phyloP scores from a whole-genome alignment of 1,140 invertebrate species.

The Monomorium pharaonis region DNA sequence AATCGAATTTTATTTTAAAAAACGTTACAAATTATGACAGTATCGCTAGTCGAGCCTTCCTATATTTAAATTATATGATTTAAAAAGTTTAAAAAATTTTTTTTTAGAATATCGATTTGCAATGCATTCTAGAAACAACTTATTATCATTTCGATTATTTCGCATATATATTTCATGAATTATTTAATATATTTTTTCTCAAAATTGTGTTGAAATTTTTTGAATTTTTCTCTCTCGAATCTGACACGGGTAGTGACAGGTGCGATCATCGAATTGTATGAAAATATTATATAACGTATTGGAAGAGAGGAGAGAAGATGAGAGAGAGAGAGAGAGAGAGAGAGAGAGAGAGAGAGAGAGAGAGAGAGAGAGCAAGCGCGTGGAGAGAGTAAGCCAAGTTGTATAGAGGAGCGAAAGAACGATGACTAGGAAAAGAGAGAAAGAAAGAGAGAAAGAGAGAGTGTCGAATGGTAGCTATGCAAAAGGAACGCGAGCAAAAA shows the following conservation, averaged over 20 bases:
- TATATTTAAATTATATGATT: background rate
- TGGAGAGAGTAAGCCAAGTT: background rate
- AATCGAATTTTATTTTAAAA: background rate
- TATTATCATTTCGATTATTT: background rate
- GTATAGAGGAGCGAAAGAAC: background rate
- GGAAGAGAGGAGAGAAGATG: background rate
- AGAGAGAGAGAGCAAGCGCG: no score
- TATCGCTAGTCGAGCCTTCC: background rate
- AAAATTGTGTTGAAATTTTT: background rate
- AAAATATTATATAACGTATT: conserved; percentile 48
- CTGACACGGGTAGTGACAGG: background rate
- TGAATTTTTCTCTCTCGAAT: background rate
- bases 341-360: no score
- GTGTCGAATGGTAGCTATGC: conserved; percentile 50
- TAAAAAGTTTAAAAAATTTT: background rate
- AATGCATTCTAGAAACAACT: background rate
- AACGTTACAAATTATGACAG: background rate
- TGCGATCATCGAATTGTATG: conserved; percentile 29
- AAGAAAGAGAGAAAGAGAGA: conserved; percentile 2
- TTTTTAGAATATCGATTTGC: background rate
- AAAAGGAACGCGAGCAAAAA: conserved; percentile 52
- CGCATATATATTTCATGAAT: background rate
- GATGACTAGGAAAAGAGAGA: background rate
- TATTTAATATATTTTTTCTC: background rate
- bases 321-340: no score